These are phyloP conservation scores for Syngnathus scovelli DNA, from an alignment of 2,113 vertebrate species.

Conservation along the genomic window DNA sequence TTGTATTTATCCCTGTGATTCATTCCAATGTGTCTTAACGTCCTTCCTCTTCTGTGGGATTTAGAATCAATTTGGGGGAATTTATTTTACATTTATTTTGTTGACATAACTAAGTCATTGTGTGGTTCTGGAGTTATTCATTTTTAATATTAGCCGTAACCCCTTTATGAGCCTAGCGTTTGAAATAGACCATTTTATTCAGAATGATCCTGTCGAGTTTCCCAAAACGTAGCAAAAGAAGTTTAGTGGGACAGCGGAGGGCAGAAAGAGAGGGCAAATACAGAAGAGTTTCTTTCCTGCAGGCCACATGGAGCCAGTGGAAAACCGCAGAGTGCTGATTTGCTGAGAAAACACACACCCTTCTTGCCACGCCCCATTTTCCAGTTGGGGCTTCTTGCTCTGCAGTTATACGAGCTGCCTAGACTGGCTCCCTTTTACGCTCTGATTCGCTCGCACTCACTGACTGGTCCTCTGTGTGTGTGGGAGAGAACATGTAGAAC, in stretches of 20 bases:
- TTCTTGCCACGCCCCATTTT: slow-evolving; percentile 19
- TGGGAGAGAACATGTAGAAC: not conserved
- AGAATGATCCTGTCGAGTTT: not conserved
- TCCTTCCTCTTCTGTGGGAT: not conserved
- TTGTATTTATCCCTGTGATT: not conserved
- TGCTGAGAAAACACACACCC: slow-evolving; percentile 53
- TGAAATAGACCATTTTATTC: too few relatives aligned
- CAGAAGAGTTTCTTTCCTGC: slow-evolving; percentile 37
- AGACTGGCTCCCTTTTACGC: slow-evolving; percentile 13
- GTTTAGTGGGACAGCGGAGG: not conserved
- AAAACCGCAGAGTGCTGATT: slow-evolving; percentile 48
- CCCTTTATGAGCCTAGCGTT: too few relatives aligned
- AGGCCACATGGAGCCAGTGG: slow-evolving; percentile 41
- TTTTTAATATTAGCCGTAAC: too few relatives aligned
- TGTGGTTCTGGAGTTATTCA: too few relatives aligned
- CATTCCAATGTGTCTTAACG: not conserved
- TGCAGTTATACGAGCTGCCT: slow-evolving; percentile 47
- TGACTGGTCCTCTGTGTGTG: slow-evolving; percentile 26
- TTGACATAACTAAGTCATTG: too few relatives aligned
- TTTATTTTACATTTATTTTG: too few relatives aligned
- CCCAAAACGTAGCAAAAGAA: not conserved
- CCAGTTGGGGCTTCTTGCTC: slow-evolving; percentile 19
- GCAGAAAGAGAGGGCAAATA: slow-evolving; percentile 9
- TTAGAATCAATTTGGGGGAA: too few relatives aligned
- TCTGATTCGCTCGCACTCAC: slow-evolving; percentile 29